Percentiles rank a stretch among this genome's conserved stretches.
Evolutionary conservation across 2,113 vertebrate genomes (phyloP).

Genomic region (Clarias gariepinus): DNA sequence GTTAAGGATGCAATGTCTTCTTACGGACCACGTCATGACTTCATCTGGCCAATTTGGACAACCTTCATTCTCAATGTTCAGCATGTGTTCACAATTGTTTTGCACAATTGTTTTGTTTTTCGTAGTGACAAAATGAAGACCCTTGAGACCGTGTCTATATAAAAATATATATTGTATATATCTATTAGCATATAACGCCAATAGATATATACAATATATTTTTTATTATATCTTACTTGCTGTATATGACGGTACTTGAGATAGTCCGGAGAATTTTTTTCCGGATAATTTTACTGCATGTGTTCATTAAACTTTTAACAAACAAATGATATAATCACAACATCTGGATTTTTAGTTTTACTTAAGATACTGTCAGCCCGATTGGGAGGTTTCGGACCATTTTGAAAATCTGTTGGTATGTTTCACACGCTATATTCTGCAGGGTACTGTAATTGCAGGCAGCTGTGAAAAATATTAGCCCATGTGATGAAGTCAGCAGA

Average conservation of each 20-base stretch:
- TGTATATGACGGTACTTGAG: too few species aligned
- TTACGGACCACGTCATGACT: neutral
- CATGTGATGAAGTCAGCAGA: neutral
- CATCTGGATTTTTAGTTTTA: conserved; percentile 28
- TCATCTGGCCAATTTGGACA: neutral
- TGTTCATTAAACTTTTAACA: too few species aligned
- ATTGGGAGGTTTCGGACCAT: conserved; percentile 38
- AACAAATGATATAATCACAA: neutral
- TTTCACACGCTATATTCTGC: conserved; percentile 36
- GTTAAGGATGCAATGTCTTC: neutral
- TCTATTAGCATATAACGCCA: too few species aligned
- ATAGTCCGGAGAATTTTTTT: too few species aligned
- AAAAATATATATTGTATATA: too few species aligned
- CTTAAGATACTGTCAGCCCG: conserved; percentile 6
- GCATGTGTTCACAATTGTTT: neutral
- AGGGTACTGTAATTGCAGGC: conserved; percentile 47
- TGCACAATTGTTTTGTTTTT: neutral
- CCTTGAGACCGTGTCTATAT: neutral
- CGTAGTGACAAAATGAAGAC: neutral
- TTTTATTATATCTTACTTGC: too few species aligned
- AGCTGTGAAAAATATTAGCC: conserved; percentile 46
- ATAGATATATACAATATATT: neutral
- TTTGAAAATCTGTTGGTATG: conserved; percentile 43
- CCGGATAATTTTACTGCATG: too few species aligned
- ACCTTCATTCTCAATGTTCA: neutral